Base-by-base conservation (phyloP, 2,888 invertebrate genomes). In the Napeogenes inachia region DNA sequence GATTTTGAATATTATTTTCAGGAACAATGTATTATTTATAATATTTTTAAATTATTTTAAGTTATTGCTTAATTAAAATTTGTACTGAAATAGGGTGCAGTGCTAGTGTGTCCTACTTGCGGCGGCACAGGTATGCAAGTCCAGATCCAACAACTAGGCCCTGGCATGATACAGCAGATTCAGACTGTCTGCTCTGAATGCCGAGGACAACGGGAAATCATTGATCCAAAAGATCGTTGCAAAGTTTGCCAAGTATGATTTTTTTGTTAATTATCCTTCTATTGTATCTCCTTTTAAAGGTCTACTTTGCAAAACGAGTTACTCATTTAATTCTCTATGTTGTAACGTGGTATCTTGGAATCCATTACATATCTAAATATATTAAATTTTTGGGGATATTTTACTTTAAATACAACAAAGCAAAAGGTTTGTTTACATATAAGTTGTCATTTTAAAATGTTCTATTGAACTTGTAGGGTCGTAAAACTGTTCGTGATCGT, bases 141-240 rank as follows among this genome's bases (percentile, higher is more conserved):
- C 2, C 92, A 92, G 67, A 89, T 93, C 55, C 92, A 93, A 72
- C 93, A 93, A 71, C 81, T 93, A 64, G 93, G 91, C 3, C 93
- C 93, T 6, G 93, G 93, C 55, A 91, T 93, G 84, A 92, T 94
- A 70, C 99, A 99, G 79, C 99, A 99, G 82, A 94, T 97, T 61
- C 98, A 99, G 83, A 94, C 95, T 4, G 92, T 95, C 67, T 99
- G 98, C 84, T 84, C 91, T 1, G 96, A 97, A 59, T 99, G 99
- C 81, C 92, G 93, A 60, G 99, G 99, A 4, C 94, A 95, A 70
- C 94, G 98, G 54, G 96, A 97, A 82, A 92, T 94, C 63, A 95
- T 97, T 73, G 94, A 94, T 73, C 94, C 97, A 5, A 98, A 98
- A 79, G 97, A 98, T 82, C 93, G 97, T 63, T 99, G 99, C 92